Evolutionary conservation across 2,797 vertebrate genomes (phyloP), one percentile per base, ranked within the genome.

Genomic region (Fratercula arctica): DNA sequence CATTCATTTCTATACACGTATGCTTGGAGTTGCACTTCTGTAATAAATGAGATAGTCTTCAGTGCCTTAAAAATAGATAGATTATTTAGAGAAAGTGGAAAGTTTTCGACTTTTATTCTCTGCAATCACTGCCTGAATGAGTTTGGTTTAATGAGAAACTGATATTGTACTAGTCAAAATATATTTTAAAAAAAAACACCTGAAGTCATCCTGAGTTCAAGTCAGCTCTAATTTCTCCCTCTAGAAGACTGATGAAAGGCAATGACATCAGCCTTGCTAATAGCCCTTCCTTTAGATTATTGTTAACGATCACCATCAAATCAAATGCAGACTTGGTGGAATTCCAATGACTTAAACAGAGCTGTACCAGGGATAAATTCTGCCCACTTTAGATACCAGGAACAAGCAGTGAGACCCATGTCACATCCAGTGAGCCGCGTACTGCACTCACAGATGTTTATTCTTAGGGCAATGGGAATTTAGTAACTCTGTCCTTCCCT

Each of bases 231-330:
- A 92, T 96, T 96, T 95, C 96, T 92, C 54, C n/a, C 59, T 90
- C 66, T 85, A 76, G 91, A 91, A 95, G 91, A 88, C 81, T 80
- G 86, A 96, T 91, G 90, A 95, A 97, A 96, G 77, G 66, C 96
- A 95, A 86, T 97, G 96, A 96, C 74, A 87, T 96, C 96, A 97
- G 88, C 81, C 86, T 97, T 95, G 85, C 90, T 97, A 97, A 95
- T 92, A 89, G 63, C 56, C 80, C 84, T 97, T 96, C 73, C 50
- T 96, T 93, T 87, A 90, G 85, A 39, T 81, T 85, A 53, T 85
- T 95, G 70, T 85, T 89, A 91, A 87, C 37, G 77, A 87, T 88
- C 92, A 95, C 85, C 75, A 56, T 64, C 39, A 50, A 50, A 91
- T 87, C 78, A 80, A 90, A 70, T 20, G 64, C 57, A 92, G 70